Conservation (phyloP, 1,140 invertebrate genomes). For the Drosophila sp. region DNA sequence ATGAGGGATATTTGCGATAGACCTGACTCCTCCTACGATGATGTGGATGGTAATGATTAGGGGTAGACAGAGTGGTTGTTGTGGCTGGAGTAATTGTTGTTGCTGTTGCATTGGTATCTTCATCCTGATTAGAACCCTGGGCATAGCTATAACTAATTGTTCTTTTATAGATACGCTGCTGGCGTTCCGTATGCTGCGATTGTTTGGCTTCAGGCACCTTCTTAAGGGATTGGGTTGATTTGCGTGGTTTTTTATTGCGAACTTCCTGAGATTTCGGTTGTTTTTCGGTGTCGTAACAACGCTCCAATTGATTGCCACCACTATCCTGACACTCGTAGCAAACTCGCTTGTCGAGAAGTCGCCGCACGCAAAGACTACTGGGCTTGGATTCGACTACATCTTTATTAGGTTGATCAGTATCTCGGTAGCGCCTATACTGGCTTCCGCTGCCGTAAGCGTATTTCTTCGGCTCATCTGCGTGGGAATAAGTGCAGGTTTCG, state of each 20-base stretch:
- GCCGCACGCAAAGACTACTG: constrained; percentile 58
- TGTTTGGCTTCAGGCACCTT: constrained; percentile 21
- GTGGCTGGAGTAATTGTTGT: background rate
- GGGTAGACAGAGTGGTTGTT: background rate
- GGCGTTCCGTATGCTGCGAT: constrained; percentile 44
- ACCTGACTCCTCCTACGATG: constrained; percentile 1
- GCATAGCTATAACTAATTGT: constrained; percentile 68
- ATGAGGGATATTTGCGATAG: background rate
- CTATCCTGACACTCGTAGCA: constrained; percentile 66
- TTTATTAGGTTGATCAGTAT: constrained; percentile 9
- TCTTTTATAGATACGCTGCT: constrained; percentile 69
- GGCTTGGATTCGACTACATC: constrained; percentile 17
- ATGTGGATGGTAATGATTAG: background rate
- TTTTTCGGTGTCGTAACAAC: constrained; percentile 52
- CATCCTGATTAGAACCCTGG: constrained; percentile 30
- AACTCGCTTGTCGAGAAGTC: constrained; percentile 32
- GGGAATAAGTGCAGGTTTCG: constrained; percentile 72
- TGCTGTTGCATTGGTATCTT: background rate
- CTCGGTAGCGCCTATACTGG: constrained; percentile 56
- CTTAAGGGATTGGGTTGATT: background rate
- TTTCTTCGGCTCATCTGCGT: constrained; percentile 51
- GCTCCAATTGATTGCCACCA: constrained; percentile 39
- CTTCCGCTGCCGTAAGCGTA: constrained; percentile 63
- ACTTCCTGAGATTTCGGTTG: background rate
- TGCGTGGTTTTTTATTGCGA: constrained; percentile 1